phyloP scores from a whole-genome alignment of 2,797 vertebrate species.

The Girardinus metallicus region DNA sequence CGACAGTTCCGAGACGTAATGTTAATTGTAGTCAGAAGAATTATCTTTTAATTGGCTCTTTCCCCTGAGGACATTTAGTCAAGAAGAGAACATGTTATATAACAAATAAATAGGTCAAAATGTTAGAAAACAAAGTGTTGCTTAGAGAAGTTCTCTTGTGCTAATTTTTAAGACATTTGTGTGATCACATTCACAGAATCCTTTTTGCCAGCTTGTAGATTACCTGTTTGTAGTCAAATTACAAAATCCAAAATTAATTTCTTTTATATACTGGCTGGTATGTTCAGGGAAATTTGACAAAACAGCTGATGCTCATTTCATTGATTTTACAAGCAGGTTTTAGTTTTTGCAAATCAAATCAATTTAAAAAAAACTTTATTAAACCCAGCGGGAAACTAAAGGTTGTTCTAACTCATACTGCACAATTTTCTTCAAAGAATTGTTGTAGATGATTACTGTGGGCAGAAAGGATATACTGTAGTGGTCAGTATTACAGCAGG shows the following conservation, averaged over 20 bases:
- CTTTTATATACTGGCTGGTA: not conserved
- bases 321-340: not conserved
- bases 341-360: not conserved
- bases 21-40: slow-evolving; percentile 44
- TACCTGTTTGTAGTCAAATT: not conserved
- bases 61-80: slow-evolving; percentile 39
- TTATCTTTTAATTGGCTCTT: slow-evolving; percentile 48
- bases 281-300: not conserved
- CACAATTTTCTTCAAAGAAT: not conserved
- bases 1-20: slow-evolving; percentile 22
- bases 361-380: not conserved
- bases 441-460: not conserved
- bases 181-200: not conserved
- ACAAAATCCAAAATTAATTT: not conserved
- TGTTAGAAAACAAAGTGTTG: slow-evolving; percentile 39
- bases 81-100: slow-evolving; percentile 49
- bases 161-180: not conserved
- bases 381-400: not conserved
- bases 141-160: slow-evolving; percentile 27
- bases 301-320: not conserved
- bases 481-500: not conserved
- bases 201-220: not conserved
- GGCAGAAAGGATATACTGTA: not conserved
- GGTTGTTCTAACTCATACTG: not conserved
- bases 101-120: slow-evolving; percentile 53